These are phyloP conservation scores for Entomobrya proxima DNA, from an alignment of 2,888 invertebrate genomes.

Conservation along the genomic window DNA sequence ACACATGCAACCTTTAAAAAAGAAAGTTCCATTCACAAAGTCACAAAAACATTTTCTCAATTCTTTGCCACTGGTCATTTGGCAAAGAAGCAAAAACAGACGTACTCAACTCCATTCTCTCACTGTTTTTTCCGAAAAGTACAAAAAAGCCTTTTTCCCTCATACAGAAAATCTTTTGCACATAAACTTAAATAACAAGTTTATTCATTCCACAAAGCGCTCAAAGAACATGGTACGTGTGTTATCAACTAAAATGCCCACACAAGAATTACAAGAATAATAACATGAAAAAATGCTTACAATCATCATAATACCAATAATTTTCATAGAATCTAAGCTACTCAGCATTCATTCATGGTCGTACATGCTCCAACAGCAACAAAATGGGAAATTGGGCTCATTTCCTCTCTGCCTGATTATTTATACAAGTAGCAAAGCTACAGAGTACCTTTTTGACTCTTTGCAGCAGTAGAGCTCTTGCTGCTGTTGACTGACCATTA, in stretches of 20 bases:
- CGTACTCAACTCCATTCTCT: neutral
- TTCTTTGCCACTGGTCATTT: slow-evolving; percentile 34
- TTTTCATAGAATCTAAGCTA: neutral
- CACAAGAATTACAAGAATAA: slow-evolving; percentile 22
- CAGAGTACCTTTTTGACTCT: no score
- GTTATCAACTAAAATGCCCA: slow-evolving; percentile 23
- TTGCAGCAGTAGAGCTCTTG: neutral
- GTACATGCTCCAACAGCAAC: slow-evolving; percentile 10
- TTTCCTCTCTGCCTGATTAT: slow-evolving; percentile 42
- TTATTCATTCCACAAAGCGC: neutral
- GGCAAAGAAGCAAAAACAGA: slow-evolving; percentile 19
- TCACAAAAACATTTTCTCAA: neutral
- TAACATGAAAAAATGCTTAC: neutral
- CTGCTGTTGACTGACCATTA: slow-evolving; percentile 4
- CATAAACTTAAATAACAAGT: slow-evolving; percentile 18
- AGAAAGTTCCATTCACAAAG: neutral
- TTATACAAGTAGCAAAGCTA: no score
- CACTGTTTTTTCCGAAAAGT: neutral
- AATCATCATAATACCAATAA: neutral
- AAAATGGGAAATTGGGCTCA: slow-evolving; percentile 57
- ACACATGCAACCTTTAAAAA: neutral
- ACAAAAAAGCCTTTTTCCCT: neutral
- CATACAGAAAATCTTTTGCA: neutral
- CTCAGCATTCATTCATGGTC: slow-evolving; percentile 9
- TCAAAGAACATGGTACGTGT: neutral